Base-by-base conservation (phyloP, 1,140 invertebrate species). In the Euwallacea similis region DNA sequence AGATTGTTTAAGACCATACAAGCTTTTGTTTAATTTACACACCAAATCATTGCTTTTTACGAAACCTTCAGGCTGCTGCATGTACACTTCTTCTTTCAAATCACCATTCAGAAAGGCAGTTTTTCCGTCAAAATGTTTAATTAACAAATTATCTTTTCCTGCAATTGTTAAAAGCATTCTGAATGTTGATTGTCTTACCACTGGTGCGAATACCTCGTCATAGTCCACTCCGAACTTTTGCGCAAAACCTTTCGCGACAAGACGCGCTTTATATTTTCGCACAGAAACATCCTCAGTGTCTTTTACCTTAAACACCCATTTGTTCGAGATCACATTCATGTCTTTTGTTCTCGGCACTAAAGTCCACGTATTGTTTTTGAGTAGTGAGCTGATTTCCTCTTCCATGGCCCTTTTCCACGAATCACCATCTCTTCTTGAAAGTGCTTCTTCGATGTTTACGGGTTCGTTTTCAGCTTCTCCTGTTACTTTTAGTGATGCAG, bases 171-270 rank as follows among this genome's bases (percentile, higher is more conserved):
- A 55, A 21, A 67, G 41, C 21, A 41, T 54, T 61, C 72, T 53
- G 4, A 75, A 54, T 15, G 66, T 65, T 11, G 63, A 47, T 75
- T 60, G 71, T 65, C 76, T 69, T 53, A 77, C 68, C 2, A 79
- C 78, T 73, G 80, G 65, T 8, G 65, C 70, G 63, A 71, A 80
- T 11, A 76, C 74, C 47, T 81, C 81, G 7, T 73, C 58, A 66
- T 75, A 81, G 62, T 85, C 82, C 4, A 80, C 65, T 55, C 78
- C 80, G 58, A 73, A 59, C 59, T 74, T 78, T 58, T 67, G 41
- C 3, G 42, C 13, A 21, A 67, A 67, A 43, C 65, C 65, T 43
- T 75, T 83, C 9, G 60, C 59, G 7, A 70, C 61, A 10, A 64
- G 46, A 11, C 69, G 7, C 21, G 61, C 50, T 43, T 64, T 64